phyloP scores from a whole-genome alignment of 2,797 vertebrate species.

The Aulostomus chinensis region DNA sequence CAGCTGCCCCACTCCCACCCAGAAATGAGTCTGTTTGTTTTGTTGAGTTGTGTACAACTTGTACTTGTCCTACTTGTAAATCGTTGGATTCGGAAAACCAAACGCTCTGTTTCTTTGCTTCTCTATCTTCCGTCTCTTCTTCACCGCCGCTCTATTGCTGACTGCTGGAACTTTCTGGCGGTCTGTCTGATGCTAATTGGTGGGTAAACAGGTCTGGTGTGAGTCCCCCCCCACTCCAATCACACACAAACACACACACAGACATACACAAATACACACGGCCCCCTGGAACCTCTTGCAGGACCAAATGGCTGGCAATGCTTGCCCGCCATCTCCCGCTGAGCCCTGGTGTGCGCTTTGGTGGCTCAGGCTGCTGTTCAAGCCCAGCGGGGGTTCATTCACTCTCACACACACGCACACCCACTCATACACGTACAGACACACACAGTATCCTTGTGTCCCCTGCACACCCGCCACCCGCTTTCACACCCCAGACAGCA shows the following conservation, averaged over 20 bases:
- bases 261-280: constrained; percentile 69
- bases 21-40: not conserved
- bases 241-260: constrained; percentile 41
- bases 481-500: constrained; percentile 88
- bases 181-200: constrained; percentile 85
- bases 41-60: constrained; percentile 7
- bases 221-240: constrained; percentile 46
- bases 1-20: too few species aligned
- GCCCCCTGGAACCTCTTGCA: constrained; percentile 84
- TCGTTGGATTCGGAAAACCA: too few species aligned
- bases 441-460: constrained; percentile 80
- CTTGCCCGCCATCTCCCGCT: constrained; percentile 84
- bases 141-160: constrained; percentile 71
- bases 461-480: constrained; percentile 80
- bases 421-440: constrained; percentile 13
- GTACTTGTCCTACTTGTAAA: too few species aligned
- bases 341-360: constrained; percentile 85
- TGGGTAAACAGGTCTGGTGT: constrained; percentile 84
- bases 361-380: constrained; percentile 88
- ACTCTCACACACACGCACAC: constrained; percentile 59
- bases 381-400: constrained; percentile 84
- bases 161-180: constrained; percentile 85
- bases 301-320: constrained; percentile 88
- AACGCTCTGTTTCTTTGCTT: constrained; percentile 49
- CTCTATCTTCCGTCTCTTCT: constrained; percentile 50